phyloP scores from a whole-genome alignment of 2,888 invertebrate species.

The Philaethria dido region DNA sequence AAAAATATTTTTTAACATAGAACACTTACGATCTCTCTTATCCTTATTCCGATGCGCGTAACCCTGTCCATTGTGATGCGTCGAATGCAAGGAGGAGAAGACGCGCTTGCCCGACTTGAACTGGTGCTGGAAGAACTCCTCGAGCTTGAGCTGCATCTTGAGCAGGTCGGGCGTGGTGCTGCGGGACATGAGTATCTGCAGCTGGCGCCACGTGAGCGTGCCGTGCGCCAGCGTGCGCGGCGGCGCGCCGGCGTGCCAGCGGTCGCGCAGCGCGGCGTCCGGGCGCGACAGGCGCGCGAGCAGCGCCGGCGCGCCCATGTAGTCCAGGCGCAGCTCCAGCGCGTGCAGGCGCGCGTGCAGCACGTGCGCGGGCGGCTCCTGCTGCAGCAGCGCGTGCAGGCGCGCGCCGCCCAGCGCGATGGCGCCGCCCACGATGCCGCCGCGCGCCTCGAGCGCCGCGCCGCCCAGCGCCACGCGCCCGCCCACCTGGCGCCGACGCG shows the following conservation, averaged over 20 bases:
- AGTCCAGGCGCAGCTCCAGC: slow-evolving; percentile 95
- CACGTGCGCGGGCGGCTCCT: slow-evolving; percentile 96
- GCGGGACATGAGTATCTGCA: slow-evolving; percentile 98
- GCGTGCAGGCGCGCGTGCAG: slow-evolving; percentile 92
- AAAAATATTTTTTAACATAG: background rate
- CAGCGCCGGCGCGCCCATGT: slow-evolving; percentile 98
- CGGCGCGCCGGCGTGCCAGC: slow-evolving; percentile 55
- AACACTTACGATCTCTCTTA: slow-evolving; percentile 62
- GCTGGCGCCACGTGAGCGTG: slow-evolving; percentile 95
- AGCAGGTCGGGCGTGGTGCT: slow-evolving; percentile 98
- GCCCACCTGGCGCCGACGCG: slow-evolving; percentile 96
- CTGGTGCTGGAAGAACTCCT: slow-evolving; percentile 99
- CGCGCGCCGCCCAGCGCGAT: slow-evolving; percentile 95
- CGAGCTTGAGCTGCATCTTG: slow-evolving; percentile 98
- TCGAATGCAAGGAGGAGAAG: slow-evolving; percentile 87
- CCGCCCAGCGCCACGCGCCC: slow-evolving; percentile 94
- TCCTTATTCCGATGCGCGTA: slow-evolving; percentile 36
- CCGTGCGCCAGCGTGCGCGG: slow-evolving; percentile 92
- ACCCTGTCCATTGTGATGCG: slow-evolving; percentile 49
- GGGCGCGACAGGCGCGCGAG: slow-evolving; percentile 95
- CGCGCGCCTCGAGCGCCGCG: slow-evolving; percentile 97
- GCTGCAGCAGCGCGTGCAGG: slow-evolving; percentile 85
- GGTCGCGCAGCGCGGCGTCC: slow-evolving; percentile 74
- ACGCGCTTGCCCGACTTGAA: slow-evolving; percentile 97
- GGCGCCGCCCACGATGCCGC: slow-evolving; percentile 98